Evolutionary conservation across 2,797 vertebrate species (phyloP).

Genomic region (Smutsia temminckii): DNA sequence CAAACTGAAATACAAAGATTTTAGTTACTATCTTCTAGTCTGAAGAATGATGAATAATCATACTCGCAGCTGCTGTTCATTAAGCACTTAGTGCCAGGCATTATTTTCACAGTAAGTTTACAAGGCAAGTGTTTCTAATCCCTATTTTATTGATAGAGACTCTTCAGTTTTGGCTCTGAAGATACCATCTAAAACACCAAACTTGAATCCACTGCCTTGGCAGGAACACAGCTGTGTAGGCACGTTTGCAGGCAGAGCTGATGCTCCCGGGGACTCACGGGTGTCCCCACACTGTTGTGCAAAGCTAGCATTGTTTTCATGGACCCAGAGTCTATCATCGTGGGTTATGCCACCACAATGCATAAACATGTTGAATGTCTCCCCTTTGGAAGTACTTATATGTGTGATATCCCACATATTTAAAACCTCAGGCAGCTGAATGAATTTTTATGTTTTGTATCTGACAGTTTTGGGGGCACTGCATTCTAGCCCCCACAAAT

Average conservation of each 20-base stretch:
- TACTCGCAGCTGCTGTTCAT: neutral
- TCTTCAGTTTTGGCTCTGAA: neutral
- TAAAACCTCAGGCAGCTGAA: neutral
- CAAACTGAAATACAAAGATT: neutral
- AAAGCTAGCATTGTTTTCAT: neutral
- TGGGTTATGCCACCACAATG: neutral
- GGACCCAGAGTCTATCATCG: neutral
- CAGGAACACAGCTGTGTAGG: too few species aligned
- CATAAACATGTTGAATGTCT: neutral
- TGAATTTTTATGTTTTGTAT: neutral
- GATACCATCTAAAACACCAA: neutral
- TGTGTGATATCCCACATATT: neutral
- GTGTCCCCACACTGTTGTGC: accelerated
- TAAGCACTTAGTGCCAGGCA: neutral
- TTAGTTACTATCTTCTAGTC: neutral
- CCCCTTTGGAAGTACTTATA: neutral
- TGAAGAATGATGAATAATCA: neutral
- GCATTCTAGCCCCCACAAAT: neutral
- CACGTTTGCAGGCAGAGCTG: neutral
- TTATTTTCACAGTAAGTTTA: neutral
- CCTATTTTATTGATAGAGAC: neutral
- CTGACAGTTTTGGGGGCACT: neutral
- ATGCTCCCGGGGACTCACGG: neutral
- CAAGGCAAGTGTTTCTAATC: neutral
- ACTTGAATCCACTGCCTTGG: too few species aligned